phyloP scores from a whole-genome alignment of 2,113 vertebrate species.

The Tor tambroides region DNA sequence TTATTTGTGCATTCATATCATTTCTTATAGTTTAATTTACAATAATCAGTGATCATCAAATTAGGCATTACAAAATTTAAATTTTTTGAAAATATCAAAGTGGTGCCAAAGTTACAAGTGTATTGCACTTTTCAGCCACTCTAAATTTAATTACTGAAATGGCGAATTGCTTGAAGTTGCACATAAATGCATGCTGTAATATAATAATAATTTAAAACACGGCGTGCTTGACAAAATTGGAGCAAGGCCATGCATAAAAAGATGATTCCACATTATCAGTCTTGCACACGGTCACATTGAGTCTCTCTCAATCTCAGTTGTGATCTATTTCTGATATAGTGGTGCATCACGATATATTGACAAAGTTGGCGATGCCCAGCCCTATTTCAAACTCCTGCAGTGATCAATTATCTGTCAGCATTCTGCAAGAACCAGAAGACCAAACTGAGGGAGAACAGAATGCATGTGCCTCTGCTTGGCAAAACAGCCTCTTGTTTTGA shows the following conservation, averaged over 20 bases:
- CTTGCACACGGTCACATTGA: neutral
- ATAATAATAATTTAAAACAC: neutral
- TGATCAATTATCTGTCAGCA: neutral
- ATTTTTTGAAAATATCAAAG: too few relatives aligned
- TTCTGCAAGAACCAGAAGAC: slow-evolving; percentile 8
- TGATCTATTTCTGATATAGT: too few relatives aligned
- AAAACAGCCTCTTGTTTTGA: slow-evolving; percentile 51
- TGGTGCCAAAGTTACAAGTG: too few relatives aligned
- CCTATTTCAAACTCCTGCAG: neutral
- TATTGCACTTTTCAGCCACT: too few relatives aligned
- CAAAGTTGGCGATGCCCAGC: neutral
- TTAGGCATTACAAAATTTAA: too few relatives aligned
- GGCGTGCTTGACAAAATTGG: neutral
- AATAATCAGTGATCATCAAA: neutral
- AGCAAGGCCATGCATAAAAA: neutral
- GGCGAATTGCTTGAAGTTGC: too few relatives aligned
- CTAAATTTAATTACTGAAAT: too few relatives aligned
- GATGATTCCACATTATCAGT: too few relatives aligned
- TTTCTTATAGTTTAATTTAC: neutral
- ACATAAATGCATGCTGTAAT: neutral
- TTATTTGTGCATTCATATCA: neutral
- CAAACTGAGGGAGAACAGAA: slow-evolving; percentile 10
- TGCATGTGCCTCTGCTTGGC: slow-evolving; percentile 59
- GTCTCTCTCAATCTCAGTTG: neutral
- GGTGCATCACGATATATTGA: neutral